phyloP scores from a whole-genome alignment of 53 echinoderm and acorn worm genomes.

The Zoroaster sp. region DNA sequence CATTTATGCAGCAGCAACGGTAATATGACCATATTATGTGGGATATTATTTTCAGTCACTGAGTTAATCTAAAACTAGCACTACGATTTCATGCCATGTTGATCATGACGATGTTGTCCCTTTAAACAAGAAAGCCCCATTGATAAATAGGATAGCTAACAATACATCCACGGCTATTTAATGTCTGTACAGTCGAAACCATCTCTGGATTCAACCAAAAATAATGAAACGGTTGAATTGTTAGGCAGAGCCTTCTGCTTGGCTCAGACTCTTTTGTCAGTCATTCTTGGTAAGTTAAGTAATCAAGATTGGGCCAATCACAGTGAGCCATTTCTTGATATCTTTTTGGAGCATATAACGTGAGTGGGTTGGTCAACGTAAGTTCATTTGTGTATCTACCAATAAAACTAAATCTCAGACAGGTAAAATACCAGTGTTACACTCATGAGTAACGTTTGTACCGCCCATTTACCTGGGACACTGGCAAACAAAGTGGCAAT shows the following conservation, averaged over 20 bases:
- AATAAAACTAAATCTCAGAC: background rate
- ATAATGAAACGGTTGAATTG: background rate
- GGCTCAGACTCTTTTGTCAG: conserved; percentile 13
- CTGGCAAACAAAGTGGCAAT: background rate
- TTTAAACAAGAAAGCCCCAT: too few relatives aligned
- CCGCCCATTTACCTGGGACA: background rate
- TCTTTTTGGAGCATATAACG: conserved; percentile 2
- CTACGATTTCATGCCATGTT: too few relatives aligned
- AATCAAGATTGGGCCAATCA: conserved; percentile 50
- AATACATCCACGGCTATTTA: background rate
- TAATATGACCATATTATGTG: background rate
- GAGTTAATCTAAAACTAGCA: background rate
- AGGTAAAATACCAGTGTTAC: background rate
- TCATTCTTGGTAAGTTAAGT: conserved; percentile 28
- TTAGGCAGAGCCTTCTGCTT: background rate
- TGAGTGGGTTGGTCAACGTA: conserved; percentile 25
- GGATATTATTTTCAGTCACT: background rate
- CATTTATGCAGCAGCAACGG: background rate
- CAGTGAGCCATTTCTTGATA: background rate
- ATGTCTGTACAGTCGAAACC: background rate
- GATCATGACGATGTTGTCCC: too few relatives aligned
- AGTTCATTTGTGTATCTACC: background rate
- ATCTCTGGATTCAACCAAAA: background rate
- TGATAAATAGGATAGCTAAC: background rate
- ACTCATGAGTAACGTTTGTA: background rate